These are phyloP conservation scores for Brachynemurus nebulosus DNA, from an alignment of 2,888 invertebrate species.

Conservation along the genomic window DNA sequence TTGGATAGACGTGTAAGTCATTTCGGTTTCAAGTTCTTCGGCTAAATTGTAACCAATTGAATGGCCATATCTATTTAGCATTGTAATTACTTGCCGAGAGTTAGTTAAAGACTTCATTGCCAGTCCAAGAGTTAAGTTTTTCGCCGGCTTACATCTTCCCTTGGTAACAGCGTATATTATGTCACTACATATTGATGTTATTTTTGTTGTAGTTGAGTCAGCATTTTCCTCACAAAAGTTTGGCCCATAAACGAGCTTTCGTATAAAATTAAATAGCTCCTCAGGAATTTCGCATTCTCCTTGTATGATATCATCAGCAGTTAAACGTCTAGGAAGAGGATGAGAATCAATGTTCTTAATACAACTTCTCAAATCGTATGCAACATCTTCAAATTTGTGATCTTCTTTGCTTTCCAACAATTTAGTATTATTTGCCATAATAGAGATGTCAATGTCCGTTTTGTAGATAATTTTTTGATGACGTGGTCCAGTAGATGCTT, in stretches of 20 bases:
- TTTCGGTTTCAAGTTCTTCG: slow-evolving; percentile 8
- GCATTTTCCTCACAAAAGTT: not conserved
- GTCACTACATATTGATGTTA: slow-evolving; percentile 3
- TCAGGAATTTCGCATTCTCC: slow-evolving; percentile 5
- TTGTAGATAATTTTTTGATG: slow-evolving; percentile 3
- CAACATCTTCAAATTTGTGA: not conserved
- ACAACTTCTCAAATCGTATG: not conserved
- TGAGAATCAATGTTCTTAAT: not conserved
- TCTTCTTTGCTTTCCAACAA: not conserved
- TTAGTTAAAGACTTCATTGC: slow-evolving; percentile 7
- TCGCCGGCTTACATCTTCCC: not conserved
- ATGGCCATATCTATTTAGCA: slow-evolving; percentile 7
- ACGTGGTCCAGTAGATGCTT: not conserved
- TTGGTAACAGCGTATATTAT: not conserved
- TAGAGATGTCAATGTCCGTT: not conserved
- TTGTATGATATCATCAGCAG: not conserved
- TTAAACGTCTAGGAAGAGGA: slow-evolving; percentile 3
- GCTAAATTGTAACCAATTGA: slow-evolving; percentile 1
- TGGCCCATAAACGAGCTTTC: not conserved
- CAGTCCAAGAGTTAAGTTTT: slow-evolving; percentile 3
- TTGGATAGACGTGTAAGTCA: not conserved
- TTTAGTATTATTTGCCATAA: not conserved
- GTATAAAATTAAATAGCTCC: not conserved
- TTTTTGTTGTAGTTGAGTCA: not conserved
- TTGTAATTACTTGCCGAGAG: not conserved